These are phyloP conservation scores for Pseudomyrmex pallidus DNA, from an alignment of 1,140 invertebrate species.

Conservation along the genomic window DNA sequence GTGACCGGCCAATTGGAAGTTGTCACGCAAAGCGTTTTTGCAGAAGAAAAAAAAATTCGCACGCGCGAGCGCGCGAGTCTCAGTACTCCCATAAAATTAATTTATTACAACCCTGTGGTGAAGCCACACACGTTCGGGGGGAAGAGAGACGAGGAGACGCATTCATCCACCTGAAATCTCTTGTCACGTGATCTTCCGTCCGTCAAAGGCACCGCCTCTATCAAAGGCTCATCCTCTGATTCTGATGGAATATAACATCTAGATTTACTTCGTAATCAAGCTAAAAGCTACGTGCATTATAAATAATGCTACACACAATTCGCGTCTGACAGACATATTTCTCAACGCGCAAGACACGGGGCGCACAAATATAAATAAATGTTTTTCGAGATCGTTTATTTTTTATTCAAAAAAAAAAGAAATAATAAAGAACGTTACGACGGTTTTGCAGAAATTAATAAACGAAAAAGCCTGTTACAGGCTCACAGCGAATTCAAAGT, in stretches of 20 bases:
- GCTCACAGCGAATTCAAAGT: neutral
- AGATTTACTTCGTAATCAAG: conserved; percentile 29
- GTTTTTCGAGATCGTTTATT: no score
- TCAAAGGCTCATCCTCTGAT: neutral
- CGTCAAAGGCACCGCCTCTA: no score
- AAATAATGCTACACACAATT: conserved; percentile 8
- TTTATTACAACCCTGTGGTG: conserved; percentile 21
- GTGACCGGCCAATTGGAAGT: neutral
- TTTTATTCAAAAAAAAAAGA: no score
- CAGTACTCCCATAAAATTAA: conserved; percentile 44
- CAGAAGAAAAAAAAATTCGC: no score
- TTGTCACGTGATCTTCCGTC: no score
- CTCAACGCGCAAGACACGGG: neutral
- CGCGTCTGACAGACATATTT: neutral
- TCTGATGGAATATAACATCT: neutral
- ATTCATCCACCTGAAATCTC: neutral
- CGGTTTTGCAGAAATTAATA: neutral
- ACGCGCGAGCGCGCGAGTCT: neutral
- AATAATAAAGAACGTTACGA: neutral
- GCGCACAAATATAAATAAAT: no score
- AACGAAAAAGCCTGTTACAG: neutral
- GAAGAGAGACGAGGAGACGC: no score
- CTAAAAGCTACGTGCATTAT: conserved; percentile 17
- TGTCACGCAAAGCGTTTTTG: neutral
- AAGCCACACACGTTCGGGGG: no score